A percentile compares a stretch with the other conserved stretches of the same genome.
phyloP scores from a whole-genome alignment of 2,113 vertebrate species.

The Oriolus oriolus region DNA sequence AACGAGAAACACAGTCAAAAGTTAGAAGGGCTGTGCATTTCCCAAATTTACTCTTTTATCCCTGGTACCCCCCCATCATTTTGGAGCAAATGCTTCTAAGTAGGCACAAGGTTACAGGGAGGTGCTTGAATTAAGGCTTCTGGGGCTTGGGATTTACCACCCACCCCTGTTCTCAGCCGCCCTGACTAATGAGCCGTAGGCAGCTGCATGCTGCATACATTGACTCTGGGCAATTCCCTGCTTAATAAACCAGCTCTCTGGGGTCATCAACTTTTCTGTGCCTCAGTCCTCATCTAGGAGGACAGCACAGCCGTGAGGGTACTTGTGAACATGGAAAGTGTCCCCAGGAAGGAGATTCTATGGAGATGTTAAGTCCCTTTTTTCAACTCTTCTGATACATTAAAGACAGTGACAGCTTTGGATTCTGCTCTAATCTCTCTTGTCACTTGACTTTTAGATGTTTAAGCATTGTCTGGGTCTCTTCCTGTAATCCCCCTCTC shows the following conservation, averaged over 20 bases:
- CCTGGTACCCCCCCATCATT: neutral
- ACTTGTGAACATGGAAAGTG: neutral
- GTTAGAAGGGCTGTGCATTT: neutral
- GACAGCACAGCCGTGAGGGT: neutral
- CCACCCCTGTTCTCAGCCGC: neutral
- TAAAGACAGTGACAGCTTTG: neutral
- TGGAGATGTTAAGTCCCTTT: neutral
- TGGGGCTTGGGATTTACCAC: slow-evolving; percentile 27
- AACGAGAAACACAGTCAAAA: neutral
- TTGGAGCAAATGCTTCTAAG: neutral
- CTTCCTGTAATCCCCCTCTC: neutral
- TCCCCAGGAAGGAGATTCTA: neutral
- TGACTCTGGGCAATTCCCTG: neutral
- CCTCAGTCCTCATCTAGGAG: neutral
- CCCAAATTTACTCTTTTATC: neutral
- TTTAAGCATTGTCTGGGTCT: neutral
- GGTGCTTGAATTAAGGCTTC: neutral
- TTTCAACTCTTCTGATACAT: neutral
- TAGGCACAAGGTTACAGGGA: neutral
- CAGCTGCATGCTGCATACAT: neutral
- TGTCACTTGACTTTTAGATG: neutral
- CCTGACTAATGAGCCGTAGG: slow-evolving; percentile 15
- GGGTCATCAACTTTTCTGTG: neutral
- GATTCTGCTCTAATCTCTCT: neutral
- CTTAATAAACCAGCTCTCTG: neutral